Base-by-base conservation (phyloP, 2,797 vertebrate species). In the Tarsius wallacei region DNA sequence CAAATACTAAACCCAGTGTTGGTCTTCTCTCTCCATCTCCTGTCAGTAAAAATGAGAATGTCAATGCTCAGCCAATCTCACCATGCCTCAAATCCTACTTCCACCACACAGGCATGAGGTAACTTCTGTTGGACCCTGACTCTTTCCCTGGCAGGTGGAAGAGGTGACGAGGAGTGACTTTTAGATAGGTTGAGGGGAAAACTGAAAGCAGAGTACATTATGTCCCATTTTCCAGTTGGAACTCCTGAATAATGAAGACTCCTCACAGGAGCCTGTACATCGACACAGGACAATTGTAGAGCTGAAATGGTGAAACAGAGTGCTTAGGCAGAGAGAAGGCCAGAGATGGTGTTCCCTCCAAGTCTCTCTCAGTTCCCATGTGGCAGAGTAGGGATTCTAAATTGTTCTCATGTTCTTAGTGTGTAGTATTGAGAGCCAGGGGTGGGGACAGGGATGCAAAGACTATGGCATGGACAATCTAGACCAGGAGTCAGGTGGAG, bases 141-240 rank as follows among this genome's bases (percentile, higher is more conserved):
- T 87, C 16, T 96, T 82, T 87, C 49, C 57, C 63, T 88, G 86
- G 66, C 31, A 73, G 42, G 68, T 83, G n/a, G 64, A 95, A 89
- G n/a, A 83, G 9, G 13, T 93, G 55, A 97, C 8, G 13, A 78
- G 53, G 57, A 80, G 42, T 87, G 22, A 61, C 5, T 63, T 95
- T 47, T 51, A 15, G 57, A 61, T 66, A 91, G 68, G 7, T 78
- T 88, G 42, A 49, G 17, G 42, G 59, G 28, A 73, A 47, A 68
- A 47, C 28, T 86, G 33, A 89, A 90, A 91, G 53, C 53, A 81
- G 89, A 96, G 24, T 78, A 57, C 36, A 55, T 85, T 93, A 17
- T 76, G 49, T 82, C 33, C 59, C 4, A 70, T 51, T 94, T 91
- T 83, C 71, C 42, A 51, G 64, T 80, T 93, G 64, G 78, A 91